Base-by-base conservation (phyloP, 1,140 invertebrate genomes). In the Laodelphax striatellus region DNA sequence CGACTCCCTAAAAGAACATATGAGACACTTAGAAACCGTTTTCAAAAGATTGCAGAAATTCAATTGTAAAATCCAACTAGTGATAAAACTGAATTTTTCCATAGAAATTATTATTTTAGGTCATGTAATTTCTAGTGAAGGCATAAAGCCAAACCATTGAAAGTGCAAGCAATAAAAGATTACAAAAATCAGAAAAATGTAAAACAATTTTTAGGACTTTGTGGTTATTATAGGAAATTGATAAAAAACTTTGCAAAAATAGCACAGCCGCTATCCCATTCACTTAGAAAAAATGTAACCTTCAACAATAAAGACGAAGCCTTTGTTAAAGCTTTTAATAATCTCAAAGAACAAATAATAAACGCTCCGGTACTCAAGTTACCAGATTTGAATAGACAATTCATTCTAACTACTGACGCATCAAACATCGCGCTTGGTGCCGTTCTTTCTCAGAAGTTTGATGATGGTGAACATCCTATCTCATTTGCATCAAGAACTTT, bases 141-240 rank as follows among this genome's bases (percentile, higher is more conserved):
- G 70, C n/a, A 62, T 71, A 10, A 63, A 62, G 52, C 67, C 70
- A 10, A 69, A 71, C 50, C 69, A 68, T 2, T 62, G 65, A 9
- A 72, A 72, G 62, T 70, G 1, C 57, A 69, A 62, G 64, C 66
- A 0, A 60, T 75, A 5, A 57, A 19, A 14, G 38, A 68, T 10
- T 72, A 62, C 62, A 70, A 60, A 62, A 69, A 52, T 6, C 54
- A 52, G 8, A 70, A 69, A 63, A 62, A 70, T 19, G 64, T 71
- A 5, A 71, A 68, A 65, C 62, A 62, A 0, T 72, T 74, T 58
- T 44, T 74, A 3, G 72, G 72, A 3, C 34, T 74, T 38, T 57
- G 65, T 1, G 63, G 65, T 10, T 75, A 74, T 53, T 76, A 70
- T 58, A 54, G 74, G 13, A 60, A 66, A n/a, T 71, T 71, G 59